Base-by-base conservation (phyloP, 1,140 invertebrate genomes). In the Cyclargus thomasi region DNA sequence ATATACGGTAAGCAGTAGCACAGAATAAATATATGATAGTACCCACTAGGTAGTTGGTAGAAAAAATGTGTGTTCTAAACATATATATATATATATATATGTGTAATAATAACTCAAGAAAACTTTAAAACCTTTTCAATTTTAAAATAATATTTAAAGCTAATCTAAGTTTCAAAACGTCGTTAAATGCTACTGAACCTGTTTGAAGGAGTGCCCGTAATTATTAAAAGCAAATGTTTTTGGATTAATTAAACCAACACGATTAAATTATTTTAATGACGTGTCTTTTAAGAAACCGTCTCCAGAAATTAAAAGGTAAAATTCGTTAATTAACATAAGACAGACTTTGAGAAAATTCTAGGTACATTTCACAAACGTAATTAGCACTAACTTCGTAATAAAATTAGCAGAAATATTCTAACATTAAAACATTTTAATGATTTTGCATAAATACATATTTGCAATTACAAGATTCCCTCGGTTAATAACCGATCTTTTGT, bases 261-360 rank as follows among this genome's bases (percentile, higher is more conserved):
- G 55, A 59, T 47, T 47, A 47, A 47, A 47, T 47, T 47, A 59
- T 59, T 59, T 59, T 59, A 59, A 59, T 59, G 18, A 59, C 55
- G 18, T 14, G 39, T 59, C 55, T 59, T 59, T 59, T 2, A 59
- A 59, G 55, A 59, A 20, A 47, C 14, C 20, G 55, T 59, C 55
- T 59, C 18, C 55, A 10, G 10, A 59, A 20, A 59, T 59, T 59
- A 59, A 59, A 59, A 59, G 55, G 55, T 20, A 59, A 59, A 59
- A 20, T 59, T 59, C 20, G 39, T 11, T 20, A 20, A 59, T 20
- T 18, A 59, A 59, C 55, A 20, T 20, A 22, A 20, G 5, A 18
- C 53, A 8, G 18, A 55, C 20, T 55, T 55, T 59, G 18, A 20
- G 55, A 59, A 59, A 59, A 59, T 21, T 17, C 20, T 59, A 59